Conservation (phyloP, 2,797 vertebrate species). For the Bradypus variegatus region DNA sequence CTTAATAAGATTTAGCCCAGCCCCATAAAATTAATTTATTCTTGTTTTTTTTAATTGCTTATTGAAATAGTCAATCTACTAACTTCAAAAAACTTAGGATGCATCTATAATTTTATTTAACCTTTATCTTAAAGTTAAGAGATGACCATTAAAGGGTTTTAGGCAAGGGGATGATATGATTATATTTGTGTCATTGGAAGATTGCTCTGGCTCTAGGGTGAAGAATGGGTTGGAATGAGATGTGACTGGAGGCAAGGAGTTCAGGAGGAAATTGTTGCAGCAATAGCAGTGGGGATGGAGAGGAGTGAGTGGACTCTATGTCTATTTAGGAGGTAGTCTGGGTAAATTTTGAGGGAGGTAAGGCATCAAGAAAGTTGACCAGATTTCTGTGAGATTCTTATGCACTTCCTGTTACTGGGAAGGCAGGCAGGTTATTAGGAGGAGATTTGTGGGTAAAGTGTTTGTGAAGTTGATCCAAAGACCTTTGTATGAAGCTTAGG, state of each 20-base stretch:
- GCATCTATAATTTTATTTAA: not conserved
- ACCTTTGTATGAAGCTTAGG: not conserved
- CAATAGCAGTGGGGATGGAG: not conserved
- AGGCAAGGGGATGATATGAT: not conserved
- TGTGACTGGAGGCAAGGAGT: not conserved
- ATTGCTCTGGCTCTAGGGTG: not conserved
- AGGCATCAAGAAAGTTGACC: not conserved
- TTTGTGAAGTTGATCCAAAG: not conserved
- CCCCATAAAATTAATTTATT: not conserved
- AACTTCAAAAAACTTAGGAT: not conserved
- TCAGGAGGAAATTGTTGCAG: not conserved
- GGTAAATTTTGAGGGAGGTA: not conserved
- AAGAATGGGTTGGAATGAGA: not conserved
- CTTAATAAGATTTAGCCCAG: not conserved
- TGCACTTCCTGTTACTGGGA: not conserved
- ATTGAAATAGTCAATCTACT: not conserved
- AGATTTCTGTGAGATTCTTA: not conserved
- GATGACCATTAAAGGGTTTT: not conserved
- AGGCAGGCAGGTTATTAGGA: not conserved
- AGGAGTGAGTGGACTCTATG: not conserved
- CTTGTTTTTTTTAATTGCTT: not conserved
- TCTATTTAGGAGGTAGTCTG: not conserved
- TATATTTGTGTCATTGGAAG: not conserved
- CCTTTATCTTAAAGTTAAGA: constrained; percentile 17
- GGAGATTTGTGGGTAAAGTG: not conserved